Evolutionary conservation across 2,113 vertebrate genomes (phyloP), one percentile per base, ranked within the genome.

Genomic region (Sterna hirundo): DNA sequence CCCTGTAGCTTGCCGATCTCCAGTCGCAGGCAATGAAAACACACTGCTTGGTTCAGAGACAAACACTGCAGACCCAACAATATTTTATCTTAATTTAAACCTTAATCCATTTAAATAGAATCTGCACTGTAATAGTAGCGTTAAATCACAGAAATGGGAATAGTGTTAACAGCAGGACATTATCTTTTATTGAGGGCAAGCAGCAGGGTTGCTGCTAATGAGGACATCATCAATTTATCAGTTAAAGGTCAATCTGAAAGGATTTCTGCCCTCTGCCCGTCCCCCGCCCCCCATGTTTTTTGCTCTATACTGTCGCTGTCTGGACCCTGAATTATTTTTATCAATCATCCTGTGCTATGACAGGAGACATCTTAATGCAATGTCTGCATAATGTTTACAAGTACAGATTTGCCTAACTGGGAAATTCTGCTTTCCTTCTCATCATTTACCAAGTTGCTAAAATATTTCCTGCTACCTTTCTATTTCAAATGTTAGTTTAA

Each of bases 161-260:
- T 72, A 93, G 79, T 40, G 70, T 95, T 98, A 98, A 97, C 98
- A 98, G 97, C 97, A 93, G 97, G 97, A 96, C 96, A 97, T 97
- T 98, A 98, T 97, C 95, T 97, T 98, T 98, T 98, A 98, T 98
- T 97, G 98, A 98, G 96, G 97, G 92, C 96, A 97, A 98, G 82
- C 98, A 98, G 98, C 97, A 93, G 97, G 97, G 96, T 85, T 96
- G 96, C 97, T 98, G 94, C 96, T 98, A 98, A 98, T 98, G 97
- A 98, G 98, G 96, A 96, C 94, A 96, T 98, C 95, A 98, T 97
- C 96, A 97, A 96, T 97, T 97, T 97, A 96, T 97, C 98, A 97
- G 95, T 88, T 95, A 98, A 98, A 98, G 98, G 98, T 98, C 98
- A 98, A 93, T 78, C 78, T 94, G 57, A 96, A 98, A 95, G 97